Percentiles rank a stretch among this genome's conserved stretches.
Conservation (phyloP, 2,888 invertebrate species). For the Torymus aiolomorphi region DNA sequence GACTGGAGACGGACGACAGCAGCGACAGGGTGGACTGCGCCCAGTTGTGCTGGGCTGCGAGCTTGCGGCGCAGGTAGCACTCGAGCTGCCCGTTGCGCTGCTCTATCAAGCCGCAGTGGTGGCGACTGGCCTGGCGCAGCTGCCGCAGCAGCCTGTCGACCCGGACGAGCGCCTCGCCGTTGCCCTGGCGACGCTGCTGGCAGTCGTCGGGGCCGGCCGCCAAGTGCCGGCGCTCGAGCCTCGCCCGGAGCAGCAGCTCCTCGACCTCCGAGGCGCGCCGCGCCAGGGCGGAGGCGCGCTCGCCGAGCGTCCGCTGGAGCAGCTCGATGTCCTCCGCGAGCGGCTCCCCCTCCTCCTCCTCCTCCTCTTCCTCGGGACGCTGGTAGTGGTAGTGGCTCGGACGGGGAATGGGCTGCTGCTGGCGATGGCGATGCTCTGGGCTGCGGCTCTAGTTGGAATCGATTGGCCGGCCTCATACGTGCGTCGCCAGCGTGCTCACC, state of each 20-base stretch:
- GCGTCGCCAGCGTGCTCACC: conserved; percentile 81
- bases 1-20: too few relatives aligned
- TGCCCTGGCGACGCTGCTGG: conserved; percentile 48
- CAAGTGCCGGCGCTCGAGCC: conserved; percentile 26
- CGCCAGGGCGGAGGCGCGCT: conserved; percentile 53
- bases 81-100: conserved; percentile 62
- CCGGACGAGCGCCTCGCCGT: conserved; percentile 65
- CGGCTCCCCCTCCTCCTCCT: conserved; percentile 18
- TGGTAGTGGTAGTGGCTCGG: conserved; percentile 51
- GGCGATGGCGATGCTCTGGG: conserved; percentile 5
- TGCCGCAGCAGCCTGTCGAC: conserved; percentile 68
- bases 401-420: conserved; percentile 59
- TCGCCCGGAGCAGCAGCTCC: conserved; percentile 46
- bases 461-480: conserved; percentile 78
- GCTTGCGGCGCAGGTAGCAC: too few relatives aligned
- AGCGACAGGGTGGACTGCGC: too few relatives aligned
- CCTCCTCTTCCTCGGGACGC: background rate
- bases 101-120: conserved; percentile 68
- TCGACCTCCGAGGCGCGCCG: conserved; percentile 48
- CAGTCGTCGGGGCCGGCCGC: too few relatives aligned
- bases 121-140: conserved; percentile 68
- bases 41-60: too few relatives aligned
- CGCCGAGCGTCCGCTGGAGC: conserved; percentile 11
- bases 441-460: conserved; percentile 70
- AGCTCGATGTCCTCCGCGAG: conserved; percentile 4